Conservation (phyloP, 2,113 vertebrate species). For the Tachycineta bicolor region DNA sequence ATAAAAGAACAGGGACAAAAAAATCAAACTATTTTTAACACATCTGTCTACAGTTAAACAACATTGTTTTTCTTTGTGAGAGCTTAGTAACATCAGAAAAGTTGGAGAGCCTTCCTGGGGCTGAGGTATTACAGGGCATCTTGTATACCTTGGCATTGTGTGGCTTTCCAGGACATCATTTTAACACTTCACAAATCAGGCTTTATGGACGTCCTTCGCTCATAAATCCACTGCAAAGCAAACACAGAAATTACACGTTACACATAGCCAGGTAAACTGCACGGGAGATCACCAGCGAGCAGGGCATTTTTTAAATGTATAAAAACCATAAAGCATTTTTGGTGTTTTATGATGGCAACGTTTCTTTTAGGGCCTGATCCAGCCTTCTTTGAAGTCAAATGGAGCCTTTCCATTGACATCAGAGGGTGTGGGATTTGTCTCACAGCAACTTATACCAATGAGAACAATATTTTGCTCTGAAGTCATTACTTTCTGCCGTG, state of each 20-base stretch:
- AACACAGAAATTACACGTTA: neutral
- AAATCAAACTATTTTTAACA: neutral
- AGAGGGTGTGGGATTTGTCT: constrained; percentile 65
- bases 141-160: constrained; percentile 56
- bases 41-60: constrained; percentile 19
- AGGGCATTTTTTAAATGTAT: neutral
- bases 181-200: constrained; percentile 68
- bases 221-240: constrained; percentile 33
- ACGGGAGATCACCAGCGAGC: neutral
- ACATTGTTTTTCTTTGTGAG: constrained; percentile 33
- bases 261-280: constrained; percentile 32
- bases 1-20: neutral
- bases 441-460: constrained; percentile 56
- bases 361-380: constrained; percentile 44
- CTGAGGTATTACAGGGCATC: constrained; percentile 47
- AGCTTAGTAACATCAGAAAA: constrained; percentile 35
- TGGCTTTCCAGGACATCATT: constrained; percentile 52
- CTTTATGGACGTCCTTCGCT: constrained; percentile 50
- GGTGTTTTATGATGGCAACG: constrained; percentile 23
- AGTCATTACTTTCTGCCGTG: constrained; percentile 46
- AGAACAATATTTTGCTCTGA: constrained; percentile 72
- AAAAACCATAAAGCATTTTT: constrained; percentile 9
- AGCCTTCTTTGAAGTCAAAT: constrained; percentile 46
- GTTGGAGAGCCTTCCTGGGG: neutral
- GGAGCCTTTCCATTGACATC: constrained; percentile 62